Percentiles rank a stretch among this genome's conserved stretches.
These are phyloP conservation scores for Iselma pallidipennis DNA, from an alignment of 2,888 invertebrate genomes.

Conservation along the genomic window DNA sequence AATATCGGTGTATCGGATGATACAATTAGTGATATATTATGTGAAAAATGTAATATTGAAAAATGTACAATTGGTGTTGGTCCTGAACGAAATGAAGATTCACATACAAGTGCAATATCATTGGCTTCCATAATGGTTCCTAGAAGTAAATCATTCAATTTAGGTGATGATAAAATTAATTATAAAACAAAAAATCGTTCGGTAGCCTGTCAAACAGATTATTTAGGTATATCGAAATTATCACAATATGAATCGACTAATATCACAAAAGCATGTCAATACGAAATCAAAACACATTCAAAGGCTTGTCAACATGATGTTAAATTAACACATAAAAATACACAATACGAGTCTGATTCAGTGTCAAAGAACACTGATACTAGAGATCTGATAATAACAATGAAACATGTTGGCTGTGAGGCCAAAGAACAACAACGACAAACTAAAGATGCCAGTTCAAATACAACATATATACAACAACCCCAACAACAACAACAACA, in stretches of 20 bases:
- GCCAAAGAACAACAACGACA: constrained; percentile 35
- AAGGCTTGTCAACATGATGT: constrained; percentile 47
- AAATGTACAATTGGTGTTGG: constrained; percentile 65
- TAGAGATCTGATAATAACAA: constrained; percentile 40
- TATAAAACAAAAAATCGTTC: constrained; percentile 56
- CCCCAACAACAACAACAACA: background rate
- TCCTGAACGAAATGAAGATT: constrained; percentile 51
- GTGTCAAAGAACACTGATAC: constrained; percentile 49
- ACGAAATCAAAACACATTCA: constrained; percentile 38
- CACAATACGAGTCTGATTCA: constrained; percentile 43
- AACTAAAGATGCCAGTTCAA: constrained; percentile 37
- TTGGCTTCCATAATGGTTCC: constrained; percentile 56
- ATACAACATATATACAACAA: constrained; percentile 26
- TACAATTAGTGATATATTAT: constrained; percentile 56
- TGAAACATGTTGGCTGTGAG: constrained; percentile 41
- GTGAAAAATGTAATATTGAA: constrained; percentile 58
- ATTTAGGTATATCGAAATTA: constrained; percentile 40
- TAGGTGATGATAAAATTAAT: constrained; percentile 61
- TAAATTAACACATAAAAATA: constrained; percentile 42
- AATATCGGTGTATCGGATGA: constrained; percentile 61
- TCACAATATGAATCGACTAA: constrained; percentile 38
- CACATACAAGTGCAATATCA: constrained; percentile 53
- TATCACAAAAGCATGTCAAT: constrained; percentile 47
- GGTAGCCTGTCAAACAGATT: constrained; percentile 53
- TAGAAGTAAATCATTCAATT: constrained; percentile 64